Percentiles rank a stretch among this genome's conserved stretches.
Conservation (phyloP, 2,113 vertebrate species). For the Numida meleagris region DNA sequence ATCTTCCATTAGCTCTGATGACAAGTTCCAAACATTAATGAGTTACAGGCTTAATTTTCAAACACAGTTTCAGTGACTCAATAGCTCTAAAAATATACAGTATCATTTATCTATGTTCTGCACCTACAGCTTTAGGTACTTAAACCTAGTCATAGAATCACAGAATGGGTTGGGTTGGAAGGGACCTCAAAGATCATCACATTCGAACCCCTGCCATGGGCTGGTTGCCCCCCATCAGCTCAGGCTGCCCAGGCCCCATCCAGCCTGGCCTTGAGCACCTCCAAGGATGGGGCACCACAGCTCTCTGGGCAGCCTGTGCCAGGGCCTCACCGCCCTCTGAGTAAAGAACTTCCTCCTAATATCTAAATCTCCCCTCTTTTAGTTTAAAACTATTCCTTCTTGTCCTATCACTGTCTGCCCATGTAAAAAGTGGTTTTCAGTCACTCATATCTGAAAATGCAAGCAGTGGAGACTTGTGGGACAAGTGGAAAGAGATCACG, state of each 20-base stretch:
- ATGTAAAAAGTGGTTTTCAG: neutral
- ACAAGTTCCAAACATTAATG: neutral
- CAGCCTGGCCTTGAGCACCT: neutral
- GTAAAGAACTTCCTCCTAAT: neutral
- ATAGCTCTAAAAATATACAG: neutral
- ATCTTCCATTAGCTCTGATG: neutral
- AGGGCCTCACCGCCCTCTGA: neutral
- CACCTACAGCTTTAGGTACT: neutral
- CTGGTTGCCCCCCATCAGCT: neutral
- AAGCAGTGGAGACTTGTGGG: neutral
- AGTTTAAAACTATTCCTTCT: neutral
- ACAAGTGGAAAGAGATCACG: neutral
- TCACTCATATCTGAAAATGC: neutral
- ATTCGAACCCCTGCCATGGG: neutral
- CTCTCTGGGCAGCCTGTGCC: neutral
- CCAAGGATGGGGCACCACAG: neutral
- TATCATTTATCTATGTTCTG: neutral
- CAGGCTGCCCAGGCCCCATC: neutral
- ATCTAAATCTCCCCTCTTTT: too few species aligned
- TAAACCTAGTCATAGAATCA: neutral
- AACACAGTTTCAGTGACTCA: neutral
- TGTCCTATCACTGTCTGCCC: neutral
- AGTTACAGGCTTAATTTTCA: slow-evolving; percentile 13
- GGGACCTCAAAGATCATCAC: neutral
- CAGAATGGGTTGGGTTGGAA: neutral